A percentile compares a stretch with the other conserved stretches of the same genome.
Evolutionary conservation across 2,113 vertebrate species (phyloP).

Genomic region (Lates calcarifer): DNA sequence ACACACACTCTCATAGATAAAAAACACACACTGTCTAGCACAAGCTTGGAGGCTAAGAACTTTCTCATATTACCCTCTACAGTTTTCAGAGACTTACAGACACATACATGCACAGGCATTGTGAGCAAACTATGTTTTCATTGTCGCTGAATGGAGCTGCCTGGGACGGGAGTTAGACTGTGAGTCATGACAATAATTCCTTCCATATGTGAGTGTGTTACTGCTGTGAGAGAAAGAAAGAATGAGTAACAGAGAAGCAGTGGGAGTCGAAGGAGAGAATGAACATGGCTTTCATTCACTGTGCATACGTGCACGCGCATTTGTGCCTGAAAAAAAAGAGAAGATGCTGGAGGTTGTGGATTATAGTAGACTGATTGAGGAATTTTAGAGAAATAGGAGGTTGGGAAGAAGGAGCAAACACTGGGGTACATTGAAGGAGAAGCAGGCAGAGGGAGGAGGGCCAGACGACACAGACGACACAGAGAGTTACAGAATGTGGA

Average conservation of each 20-base stretch:
- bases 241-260: constrained; percentile 40
- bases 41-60: constrained; percentile 21
- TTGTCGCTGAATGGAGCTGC: constrained; percentile 75
- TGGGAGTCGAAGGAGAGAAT: constrained; percentile 51
- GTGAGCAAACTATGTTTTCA: constrained; percentile 79
- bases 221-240: constrained; percentile 63
- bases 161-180: constrained; percentile 71
- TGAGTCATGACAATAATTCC: constrained; percentile 85
- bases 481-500: constrained; percentile 53
- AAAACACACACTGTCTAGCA: constrained; percentile 41
- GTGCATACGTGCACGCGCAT: background rate
- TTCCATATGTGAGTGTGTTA: constrained; percentile 84
- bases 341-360: constrained; percentile 52
- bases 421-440: constrained; percentile 68
- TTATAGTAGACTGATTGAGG: constrained; percentile 74
- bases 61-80: constrained; percentile 42
- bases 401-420: constrained; percentile 55
- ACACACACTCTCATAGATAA: constrained; percentile 18
- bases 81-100: constrained; percentile 46
- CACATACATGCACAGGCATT: constrained; percentile 35
- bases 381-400: constrained; percentile 42
- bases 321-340: background rate
- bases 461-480: constrained; percentile 25
- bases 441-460: constrained; percentile 24
- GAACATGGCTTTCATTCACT: constrained; percentile 70